Conservation (phyloP, 2,797 vertebrate species). For the Pogonophryne albipinna region DNA sequence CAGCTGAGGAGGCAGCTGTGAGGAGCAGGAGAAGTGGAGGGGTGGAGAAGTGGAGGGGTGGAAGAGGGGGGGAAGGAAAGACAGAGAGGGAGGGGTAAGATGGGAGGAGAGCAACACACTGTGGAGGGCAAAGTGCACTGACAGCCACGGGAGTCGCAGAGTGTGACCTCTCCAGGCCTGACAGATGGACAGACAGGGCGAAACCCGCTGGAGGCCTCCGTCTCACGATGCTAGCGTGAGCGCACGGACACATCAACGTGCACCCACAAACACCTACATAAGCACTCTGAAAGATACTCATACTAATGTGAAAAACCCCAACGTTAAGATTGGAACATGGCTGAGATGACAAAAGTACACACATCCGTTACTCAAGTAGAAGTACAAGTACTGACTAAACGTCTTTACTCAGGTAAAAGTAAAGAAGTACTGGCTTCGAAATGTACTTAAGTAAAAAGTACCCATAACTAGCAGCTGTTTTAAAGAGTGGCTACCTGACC, state of each 20-base stretch:
- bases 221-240: constrained; percentile 43
- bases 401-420: too few species aligned
- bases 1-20: constrained; percentile 83
- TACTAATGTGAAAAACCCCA: constrained; percentile 1
- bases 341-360: not conserved
- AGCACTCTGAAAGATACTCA: not conserved
- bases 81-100: constrained; percentile 39
- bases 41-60: constrained; percentile 42
- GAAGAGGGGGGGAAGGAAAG: constrained; percentile 11
- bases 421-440: too few species aligned
- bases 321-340: not conserved
- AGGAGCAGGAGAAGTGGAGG: constrained; percentile 61
- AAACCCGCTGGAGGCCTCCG: constrained; percentile 48
- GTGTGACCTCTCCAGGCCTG: constrained; percentile 67
- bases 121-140: constrained; percentile 71
- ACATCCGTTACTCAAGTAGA: too few species aligned
- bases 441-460: too few species aligned
- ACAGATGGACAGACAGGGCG: constrained; percentile 77
- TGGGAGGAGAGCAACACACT: constrained; percentile 59
- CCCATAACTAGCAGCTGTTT: too few species aligned
- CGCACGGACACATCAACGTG: constrained; percentile 26
- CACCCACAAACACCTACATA: not conserved
- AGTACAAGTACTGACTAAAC: too few species aligned
- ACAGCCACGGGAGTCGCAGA: constrained; percentile 64
- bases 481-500: too few species aligned